Evolutionary conservation across 2,888 invertebrate genomes (phyloP).

Genomic region (Hedychridium roseum): DNA sequence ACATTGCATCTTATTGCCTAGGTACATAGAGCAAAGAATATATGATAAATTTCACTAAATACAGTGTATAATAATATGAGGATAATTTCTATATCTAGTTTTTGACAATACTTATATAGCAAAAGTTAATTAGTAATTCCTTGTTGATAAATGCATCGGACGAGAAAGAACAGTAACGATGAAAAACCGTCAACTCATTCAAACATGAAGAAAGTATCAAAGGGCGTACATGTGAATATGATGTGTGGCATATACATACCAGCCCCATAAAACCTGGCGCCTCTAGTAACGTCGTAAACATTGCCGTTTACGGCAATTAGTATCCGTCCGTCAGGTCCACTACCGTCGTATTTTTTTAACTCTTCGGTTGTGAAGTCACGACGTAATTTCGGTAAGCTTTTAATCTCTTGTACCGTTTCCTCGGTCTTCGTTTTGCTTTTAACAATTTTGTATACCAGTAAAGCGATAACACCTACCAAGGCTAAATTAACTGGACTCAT

Average conservation of each 20-base stretch:
- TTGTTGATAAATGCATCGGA: neutral
- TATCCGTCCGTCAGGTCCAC: conserved; percentile 84
- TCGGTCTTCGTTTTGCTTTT: conserved; percentile 65
- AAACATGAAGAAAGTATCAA: conserved; percentile 3
- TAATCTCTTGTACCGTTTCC: conserved; percentile 64
- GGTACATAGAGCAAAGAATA: no score
- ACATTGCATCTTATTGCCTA: no score
- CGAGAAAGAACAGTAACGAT: conserved; percentile 3
- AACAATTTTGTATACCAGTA: conserved; percentile 79
- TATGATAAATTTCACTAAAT: no score
- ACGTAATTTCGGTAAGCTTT: conserved; percentile 81
- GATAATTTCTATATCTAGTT: no score
- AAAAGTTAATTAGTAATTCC: no score
- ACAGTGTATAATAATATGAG: no score
- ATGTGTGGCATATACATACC: no score
- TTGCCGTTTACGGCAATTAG: conserved; percentile 93
- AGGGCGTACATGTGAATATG: no score
- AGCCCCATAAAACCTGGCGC: conserved; percentile 92
- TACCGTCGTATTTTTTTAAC: conserved; percentile 86
- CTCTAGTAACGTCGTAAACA: conserved; percentile 93
- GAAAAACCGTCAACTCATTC: conserved; percentile 1
- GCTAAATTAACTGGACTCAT: conserved; percentile 77
- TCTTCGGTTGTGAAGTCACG: conserved; percentile 91
- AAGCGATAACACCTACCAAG: conserved; percentile 73
- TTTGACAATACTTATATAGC: no score